Evolutionary conservation across 1,140 invertebrate genomes (phyloP), one percentile per base, ranked within the genome.

Genomic region (Drosophila lacteicornis): DNA sequence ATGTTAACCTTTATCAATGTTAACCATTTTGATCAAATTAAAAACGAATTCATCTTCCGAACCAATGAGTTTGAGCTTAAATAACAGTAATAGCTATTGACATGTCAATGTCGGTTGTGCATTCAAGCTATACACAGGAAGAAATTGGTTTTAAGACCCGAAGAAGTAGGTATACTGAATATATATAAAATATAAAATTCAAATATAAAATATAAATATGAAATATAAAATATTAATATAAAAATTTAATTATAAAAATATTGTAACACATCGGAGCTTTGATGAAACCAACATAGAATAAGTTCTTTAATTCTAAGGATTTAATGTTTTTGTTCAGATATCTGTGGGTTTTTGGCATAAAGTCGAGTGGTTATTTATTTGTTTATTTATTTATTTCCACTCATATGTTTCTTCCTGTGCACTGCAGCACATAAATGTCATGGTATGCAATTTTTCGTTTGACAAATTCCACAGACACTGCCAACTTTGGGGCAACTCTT

Each of bases 41-140:
- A 53, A 36, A 33, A 19, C n/a, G 12, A 36, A 36, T 36, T 42
- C 15, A 42, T n/a, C 12, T 36, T 36, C 36, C 51, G 12, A 33
- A 19, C 51, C 30, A 55, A 55, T 55, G 30, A 4, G 9, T 55
- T 55, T 55, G n/a, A 38, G 3, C 12, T 22, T 36, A 33, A 55
- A 2, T 38, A 36, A 13, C 51, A 33, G 51, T 19, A 15, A 38
- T 36, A 36, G 36, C 33, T 38, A 55, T n/a, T 36, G 51, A 55
- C 30, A 36, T 30, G 6, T 36, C 30, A 55, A 55, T 55, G 30
- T 19, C 17, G 8, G 3, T n/a, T 15, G 5, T 30, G 13, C 8
- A 4, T 13, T 7, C 7, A 12, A 27, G n/a, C 17, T 19, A 4
- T 15, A 36, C 51, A 55, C 51, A 38, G 2, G 4, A 38, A 55